Evolutionary conservation across 2,113 vertebrate genomes (phyloP), one percentile per base, ranked within the genome.

Genomic region (Toxotes chatareus): DNA sequence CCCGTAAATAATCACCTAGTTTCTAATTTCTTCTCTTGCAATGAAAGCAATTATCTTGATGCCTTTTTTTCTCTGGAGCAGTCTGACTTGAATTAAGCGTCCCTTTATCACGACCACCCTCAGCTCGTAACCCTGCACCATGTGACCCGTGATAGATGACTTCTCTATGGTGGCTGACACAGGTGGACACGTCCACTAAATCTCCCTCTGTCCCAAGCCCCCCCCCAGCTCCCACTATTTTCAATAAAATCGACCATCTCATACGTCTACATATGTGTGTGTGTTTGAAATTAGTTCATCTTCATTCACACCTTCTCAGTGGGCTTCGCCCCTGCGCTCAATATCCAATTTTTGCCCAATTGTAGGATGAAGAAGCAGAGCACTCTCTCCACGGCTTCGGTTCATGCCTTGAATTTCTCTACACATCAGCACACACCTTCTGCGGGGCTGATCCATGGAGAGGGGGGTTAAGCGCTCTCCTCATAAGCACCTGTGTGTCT

Each of bases 141-240:
- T 64, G 51, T 60, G 61, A 79, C 36, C 79, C 14, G 0, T 93
- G 86, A 93, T 89, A 31, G 88, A 93, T 93, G 85, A 90, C 83
- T 87, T 60, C 65, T 84, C 71, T 23, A 62, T 34, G 59, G 59
- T 63, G 32, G 64, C 59, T 47, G 84, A 89, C 87, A 70, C 80
- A 73, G 78, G 47, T 79, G 71, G 69, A 82, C 83, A 72, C n/a
- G 4, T 76, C 6, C 76, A 73, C 72, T 86, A 86, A 89, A 91
- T 90, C 71, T 81, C 68, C 47, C 42, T 55, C 40, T 38, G 60
- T 81, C 73, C 66, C 73, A 34, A 61, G 60, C 27, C 27, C 27
- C 27, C 17, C 42, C 12, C 19, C 7, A 19, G 51, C 82, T 12
- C 68, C 49, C 34, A 63, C 65, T 12, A 5, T 79, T 69, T 83